Conservation (phyloP, 2,888 invertebrate species). For the Pristionchus exspectatus region DNA sequence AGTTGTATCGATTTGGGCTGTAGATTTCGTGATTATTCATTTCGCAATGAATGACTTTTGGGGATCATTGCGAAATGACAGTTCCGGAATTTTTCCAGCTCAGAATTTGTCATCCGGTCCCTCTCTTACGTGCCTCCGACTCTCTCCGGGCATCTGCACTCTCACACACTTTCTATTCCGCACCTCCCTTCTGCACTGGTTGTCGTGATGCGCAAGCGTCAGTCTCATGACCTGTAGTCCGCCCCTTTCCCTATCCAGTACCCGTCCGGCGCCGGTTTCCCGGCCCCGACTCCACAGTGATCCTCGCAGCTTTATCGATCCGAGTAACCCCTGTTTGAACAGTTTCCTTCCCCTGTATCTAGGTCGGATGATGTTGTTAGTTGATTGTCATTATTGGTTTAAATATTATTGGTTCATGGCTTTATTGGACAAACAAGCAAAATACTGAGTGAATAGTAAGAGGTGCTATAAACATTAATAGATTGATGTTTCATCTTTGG, state of each 20-base stretch:
- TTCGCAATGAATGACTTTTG: background rate
- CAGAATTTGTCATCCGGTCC: background rate
- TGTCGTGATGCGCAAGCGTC: background rate
- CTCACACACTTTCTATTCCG: background rate
- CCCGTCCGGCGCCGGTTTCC: background rate
- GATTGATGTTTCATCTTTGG: background rate
- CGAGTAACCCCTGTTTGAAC: background rate
- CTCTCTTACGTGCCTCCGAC: background rate
- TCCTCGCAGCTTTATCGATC: conserved; percentile 15
- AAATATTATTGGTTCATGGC: background rate
- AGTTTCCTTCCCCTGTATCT: background rate
- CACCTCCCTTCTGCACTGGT: background rate
- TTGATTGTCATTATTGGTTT: background rate
- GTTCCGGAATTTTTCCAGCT: background rate
- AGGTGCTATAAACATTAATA: background rate
- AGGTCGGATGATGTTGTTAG: background rate
- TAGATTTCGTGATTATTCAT: background rate
- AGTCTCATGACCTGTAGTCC: background rate
- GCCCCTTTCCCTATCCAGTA: background rate
- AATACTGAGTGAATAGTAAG: background rate
- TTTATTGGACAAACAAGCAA: background rate
- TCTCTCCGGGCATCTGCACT: background rate
- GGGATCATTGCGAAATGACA: too few relatives aligned
- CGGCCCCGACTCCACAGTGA: background rate
- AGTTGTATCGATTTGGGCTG: background rate